Base-by-base conservation (phyloP, 2,797 vertebrate species). In the Anabas testudineus region DNA sequence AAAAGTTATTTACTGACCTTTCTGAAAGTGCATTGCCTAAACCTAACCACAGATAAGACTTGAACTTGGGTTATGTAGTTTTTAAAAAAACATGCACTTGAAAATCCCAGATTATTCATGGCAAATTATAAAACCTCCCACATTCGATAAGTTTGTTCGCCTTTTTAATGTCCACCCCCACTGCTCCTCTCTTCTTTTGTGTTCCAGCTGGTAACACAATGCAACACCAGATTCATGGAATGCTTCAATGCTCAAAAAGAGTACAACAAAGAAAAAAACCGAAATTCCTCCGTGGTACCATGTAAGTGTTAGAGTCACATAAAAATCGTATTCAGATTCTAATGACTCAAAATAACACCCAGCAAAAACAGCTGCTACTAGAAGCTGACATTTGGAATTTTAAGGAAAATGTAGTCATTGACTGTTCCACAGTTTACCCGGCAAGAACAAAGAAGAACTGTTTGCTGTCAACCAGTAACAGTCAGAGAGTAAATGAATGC, bases 191-290 rank as follows among this genome's bases (percentile, higher is more conserved):
- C 14, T 58, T 19, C 30, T 30, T 46, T 36, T 68, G 32, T 73
- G 19, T 80, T 75, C 67, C 26, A 99, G 97, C 81, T 98, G 89
- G 94, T 98, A 78, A 97, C 96, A 56, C 96, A 97, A 59, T 96
- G 96, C 84, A 97, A 97, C 67, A 93, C 93, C 86, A 95, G 96
- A 76, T 96, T 96, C 0, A 92, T 94, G 68, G 97, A 99, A 64
- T 97, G 96, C 92, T 96, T 97, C 91, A 97, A 94, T 47, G 96
- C 96, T 78, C 96, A 97, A 87, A 99, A 98, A 82, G 96, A 98
- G 74, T 97, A 95, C 91, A 99, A 98, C 95, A 99, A 97, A 90
- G 97, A 98, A 82, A 98, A 98, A 88, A 98, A 98, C 88, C 94
- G 96, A 67, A 98, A 96, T 88, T 97, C 97, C 75, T 98, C 97